A percentile compares a stretch with the other conserved stretches of the same genome.
These are phyloP conservation scores for Anaspis maculata DNA, from an alignment of 2,888 invertebrate species.

Conservation along the genomic window DNA sequence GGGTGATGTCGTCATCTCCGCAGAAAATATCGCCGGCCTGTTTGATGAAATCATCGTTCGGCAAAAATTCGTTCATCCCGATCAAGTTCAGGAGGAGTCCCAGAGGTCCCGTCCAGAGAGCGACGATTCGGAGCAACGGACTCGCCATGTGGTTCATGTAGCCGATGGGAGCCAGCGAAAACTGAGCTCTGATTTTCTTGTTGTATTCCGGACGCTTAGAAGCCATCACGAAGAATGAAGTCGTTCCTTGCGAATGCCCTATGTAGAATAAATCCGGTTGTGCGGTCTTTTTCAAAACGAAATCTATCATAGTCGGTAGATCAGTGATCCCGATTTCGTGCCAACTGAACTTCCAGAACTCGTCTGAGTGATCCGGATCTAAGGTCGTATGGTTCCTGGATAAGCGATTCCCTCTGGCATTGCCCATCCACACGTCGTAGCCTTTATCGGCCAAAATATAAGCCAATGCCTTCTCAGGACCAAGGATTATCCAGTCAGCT, in stretches of 20 bases:
- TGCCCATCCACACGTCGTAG: slow-evolving; percentile 31
- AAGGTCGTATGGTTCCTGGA: slow-evolving; percentile 21
- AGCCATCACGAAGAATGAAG: slow-evolving; percentile 57
- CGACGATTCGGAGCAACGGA: slow-evolving; percentile 12
- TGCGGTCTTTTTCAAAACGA: slow-evolving; percentile 51
- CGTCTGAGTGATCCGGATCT: slow-evolving; percentile 34
- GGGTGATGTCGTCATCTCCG: slow-evolving; percentile 5
- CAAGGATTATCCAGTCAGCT: slow-evolving; percentile 48
- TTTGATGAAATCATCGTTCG: slow-evolving; percentile 45
- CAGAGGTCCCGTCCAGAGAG: slow-evolving; percentile 4
- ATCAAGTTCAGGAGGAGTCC: slow-evolving; percentile 3
- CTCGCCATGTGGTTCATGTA: slow-evolving; percentile 48
- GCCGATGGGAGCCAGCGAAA: slow-evolving; percentile 62
- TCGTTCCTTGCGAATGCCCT: slow-evolving; percentile 70
- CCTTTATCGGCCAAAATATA: slow-evolving; percentile 28
- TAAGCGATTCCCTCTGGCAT: slow-evolving; percentile 24
- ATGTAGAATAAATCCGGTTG: slow-evolving; percentile 48
- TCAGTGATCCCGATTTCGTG: slow-evolving; percentile 75
- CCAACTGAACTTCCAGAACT: slow-evolving; percentile 54
- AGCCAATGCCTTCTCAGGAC: slow-evolving; percentile 39
- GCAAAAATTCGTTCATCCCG: slow-evolving; percentile 52
- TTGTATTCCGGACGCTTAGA: slow-evolving; percentile 56
- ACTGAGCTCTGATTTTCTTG: slow-evolving; percentile 54
- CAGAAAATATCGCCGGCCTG: slow-evolving; percentile 15
- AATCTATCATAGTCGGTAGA: slow-evolving; percentile 73